Percentiles rank a stretch among this genome's conserved stretches.
These are phyloP conservation scores for Apis mellifera DNA, from an alignment of 1,140 invertebrate species.

Conservation along the genomic window DNA sequence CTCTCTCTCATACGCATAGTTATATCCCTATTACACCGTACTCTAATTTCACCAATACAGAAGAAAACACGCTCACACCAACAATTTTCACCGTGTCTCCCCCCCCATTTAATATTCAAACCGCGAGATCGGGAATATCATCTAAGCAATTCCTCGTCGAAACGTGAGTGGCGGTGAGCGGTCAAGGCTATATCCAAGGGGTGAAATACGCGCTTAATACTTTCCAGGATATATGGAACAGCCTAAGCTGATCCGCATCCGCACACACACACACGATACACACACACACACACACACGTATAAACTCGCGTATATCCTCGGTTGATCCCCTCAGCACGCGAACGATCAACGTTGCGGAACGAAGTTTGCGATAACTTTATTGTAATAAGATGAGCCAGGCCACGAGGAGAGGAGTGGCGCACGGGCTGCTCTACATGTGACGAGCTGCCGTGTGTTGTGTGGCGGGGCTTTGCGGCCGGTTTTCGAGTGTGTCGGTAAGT, in stretches of 20 bases:
- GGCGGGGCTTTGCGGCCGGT: slow-evolving; percentile 68
- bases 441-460: slow-evolving; percentile 23
- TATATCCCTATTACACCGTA: neutral
- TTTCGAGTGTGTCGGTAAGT: slow-evolving; percentile 76
- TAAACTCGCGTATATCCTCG: neutral
- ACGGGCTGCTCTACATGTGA: slow-evolving; percentile 32
- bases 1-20: too few species aligned
- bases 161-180: neutral
- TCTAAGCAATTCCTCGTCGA: slow-evolving; percentile 3
- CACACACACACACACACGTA: too few species aligned
- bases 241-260: slow-evolving; percentile 2
- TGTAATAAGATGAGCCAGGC: slow-evolving; percentile 75
- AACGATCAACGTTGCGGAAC: slow-evolving; percentile 70
- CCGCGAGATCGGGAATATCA: slow-evolving; percentile 35
- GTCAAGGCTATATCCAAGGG: neutral
- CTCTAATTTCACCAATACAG: slow-evolving; percentile 15
- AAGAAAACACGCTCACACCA: slow-evolving; percentile 4
- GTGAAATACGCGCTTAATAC: slow-evolving; percentile 10
- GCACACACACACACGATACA: too few species aligned
- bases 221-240: slow-evolving; percentile 31
- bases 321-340: slow-evolving; percentile 40
- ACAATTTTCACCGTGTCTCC: slow-evolving; percentile 18
- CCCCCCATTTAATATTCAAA: slow-evolving; percentile 27
- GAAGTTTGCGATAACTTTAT: slow-evolving; percentile 77
- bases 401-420: slow-evolving; percentile 15